Conservation (phyloP, 2,888 invertebrate genomes). For the Mesopsocus fuscifrons region DNA sequence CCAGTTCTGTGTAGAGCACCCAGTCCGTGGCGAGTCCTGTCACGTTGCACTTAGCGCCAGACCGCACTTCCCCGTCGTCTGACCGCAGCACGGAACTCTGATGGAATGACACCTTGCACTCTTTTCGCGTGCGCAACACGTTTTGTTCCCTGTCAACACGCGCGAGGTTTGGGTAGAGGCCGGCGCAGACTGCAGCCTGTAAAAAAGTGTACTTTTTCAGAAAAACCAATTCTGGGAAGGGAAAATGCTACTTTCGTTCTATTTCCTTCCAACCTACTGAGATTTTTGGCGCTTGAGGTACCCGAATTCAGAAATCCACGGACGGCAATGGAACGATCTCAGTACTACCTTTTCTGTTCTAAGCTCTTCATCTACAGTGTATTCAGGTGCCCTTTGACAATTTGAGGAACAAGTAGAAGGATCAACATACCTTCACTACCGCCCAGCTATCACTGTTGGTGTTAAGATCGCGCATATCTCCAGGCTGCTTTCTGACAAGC, state of each 20-base stretch:
- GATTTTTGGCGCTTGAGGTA: no score
- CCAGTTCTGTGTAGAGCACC: conserved; percentile 75
- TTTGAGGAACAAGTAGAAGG: no score
- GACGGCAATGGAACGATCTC: no score
- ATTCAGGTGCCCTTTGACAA: no score
- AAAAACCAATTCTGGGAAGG: no score
- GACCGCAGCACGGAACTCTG: conserved; percentile 37
- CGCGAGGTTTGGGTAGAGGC: conserved; percentile 78
- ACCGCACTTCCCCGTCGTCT: conserved; percentile 17
- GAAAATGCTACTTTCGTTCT: no score
- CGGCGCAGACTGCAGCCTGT: no score
- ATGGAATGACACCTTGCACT: conserved; percentile 41
- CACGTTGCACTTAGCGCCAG: conserved; percentile 23
- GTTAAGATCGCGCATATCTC: conserved; percentile 63
- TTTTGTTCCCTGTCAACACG: conserved; percentile 43
- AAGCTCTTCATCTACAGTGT: no score
- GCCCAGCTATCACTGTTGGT: conserved; percentile 72
- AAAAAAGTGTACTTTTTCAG: no score
- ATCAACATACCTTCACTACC: conserved; percentile 73
- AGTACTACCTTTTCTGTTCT: no score
- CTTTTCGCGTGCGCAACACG: conserved; percentile 41
- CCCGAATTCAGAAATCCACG: no score
- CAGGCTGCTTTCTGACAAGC: conserved; percentile 43
- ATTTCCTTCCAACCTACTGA: no score
- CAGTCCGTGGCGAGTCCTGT: conserved; percentile 50